These are phyloP conservation scores for Burhinus oedicnemus DNA, from an alignment of 2,113 vertebrate genomes.

Conservation along the genomic window DNA sequence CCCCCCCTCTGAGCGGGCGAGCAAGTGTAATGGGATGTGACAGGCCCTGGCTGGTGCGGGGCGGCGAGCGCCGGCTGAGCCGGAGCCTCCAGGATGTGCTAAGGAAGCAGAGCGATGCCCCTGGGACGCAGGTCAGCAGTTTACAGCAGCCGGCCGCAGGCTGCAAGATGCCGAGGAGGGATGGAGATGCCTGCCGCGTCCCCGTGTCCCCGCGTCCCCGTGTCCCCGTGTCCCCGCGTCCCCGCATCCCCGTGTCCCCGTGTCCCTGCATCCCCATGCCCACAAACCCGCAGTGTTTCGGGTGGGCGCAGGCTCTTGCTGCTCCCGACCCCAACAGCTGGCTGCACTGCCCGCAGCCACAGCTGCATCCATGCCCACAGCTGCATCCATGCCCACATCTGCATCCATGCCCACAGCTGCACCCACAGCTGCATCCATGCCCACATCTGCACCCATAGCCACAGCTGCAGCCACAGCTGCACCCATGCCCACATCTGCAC, in stretches of 20 bases:
- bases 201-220: not conserved
- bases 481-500: no score
- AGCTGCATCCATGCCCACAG: not conserved
- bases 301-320: not conserved
- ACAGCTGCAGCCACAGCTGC: no score
- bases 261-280: not conserved
- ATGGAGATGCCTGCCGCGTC: not conserved
- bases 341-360: not conserved
- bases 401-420: no score
- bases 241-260: not conserved
- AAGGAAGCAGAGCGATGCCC: not conserved
- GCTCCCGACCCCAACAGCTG: accelerated
- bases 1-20: not conserved
- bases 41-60: not conserved
- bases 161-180: not conserved
- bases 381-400: not conserved
- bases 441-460: no score
- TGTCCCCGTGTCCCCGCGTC: no score
- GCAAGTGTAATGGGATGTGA: not conserved
- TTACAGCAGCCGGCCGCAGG: not conserved
- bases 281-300: accelerated
- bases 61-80: not conserved
- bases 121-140: not conserved
- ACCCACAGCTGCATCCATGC: not conserved
- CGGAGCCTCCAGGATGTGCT: not conserved